Evolutionary conservation across 2,888 invertebrate genomes (phyloP).

Genomic region (Zaprionus obscuricornis): DNA sequence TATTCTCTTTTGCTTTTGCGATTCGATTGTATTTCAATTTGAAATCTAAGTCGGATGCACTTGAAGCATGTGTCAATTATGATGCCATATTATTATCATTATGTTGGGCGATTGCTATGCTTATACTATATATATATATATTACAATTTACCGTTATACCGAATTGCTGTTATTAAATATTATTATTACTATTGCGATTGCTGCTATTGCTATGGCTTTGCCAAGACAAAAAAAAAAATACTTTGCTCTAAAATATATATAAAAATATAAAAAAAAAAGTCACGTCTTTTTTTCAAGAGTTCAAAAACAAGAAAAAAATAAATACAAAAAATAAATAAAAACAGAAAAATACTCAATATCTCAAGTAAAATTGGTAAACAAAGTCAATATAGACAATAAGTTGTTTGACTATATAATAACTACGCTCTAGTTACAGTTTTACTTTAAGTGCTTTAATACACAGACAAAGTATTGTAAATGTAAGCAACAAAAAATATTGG

Average conservation of each 20-base stretch:
- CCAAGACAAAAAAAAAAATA: conserved; percentile 26
- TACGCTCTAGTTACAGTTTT: no score
- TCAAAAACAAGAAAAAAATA: no score
- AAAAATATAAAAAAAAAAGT: no score
- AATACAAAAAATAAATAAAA: no score
- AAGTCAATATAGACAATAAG: conserved; percentile 32
- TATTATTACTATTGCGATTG: no score
- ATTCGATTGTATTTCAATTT: not conserved
- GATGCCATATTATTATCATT: conserved; percentile 63
- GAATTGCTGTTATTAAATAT: conserved; percentile 58
- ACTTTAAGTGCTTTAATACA: no score
- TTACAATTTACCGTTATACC: conserved; percentile 48
- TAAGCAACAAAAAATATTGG: conserved; percentile 13
- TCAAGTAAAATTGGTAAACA: conserved; percentile 64
- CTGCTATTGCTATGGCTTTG: conserved; percentile 42
- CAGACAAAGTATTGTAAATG: conserved; percentile 1
- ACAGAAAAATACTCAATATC: no score
- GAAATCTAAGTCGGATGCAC: conserved; percentile 68
- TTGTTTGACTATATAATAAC: no score
- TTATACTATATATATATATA: not conserved
- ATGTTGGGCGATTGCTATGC: conserved; percentile 7
- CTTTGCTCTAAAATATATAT: no score
- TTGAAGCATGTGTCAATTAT: conserved; percentile 72
- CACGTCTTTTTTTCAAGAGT: conserved; percentile 50
- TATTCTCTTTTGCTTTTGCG: conserved; percentile 29